Base-by-base conservation (phyloP, 2,797 vertebrate genomes). In the Falco naumanni region DNA sequence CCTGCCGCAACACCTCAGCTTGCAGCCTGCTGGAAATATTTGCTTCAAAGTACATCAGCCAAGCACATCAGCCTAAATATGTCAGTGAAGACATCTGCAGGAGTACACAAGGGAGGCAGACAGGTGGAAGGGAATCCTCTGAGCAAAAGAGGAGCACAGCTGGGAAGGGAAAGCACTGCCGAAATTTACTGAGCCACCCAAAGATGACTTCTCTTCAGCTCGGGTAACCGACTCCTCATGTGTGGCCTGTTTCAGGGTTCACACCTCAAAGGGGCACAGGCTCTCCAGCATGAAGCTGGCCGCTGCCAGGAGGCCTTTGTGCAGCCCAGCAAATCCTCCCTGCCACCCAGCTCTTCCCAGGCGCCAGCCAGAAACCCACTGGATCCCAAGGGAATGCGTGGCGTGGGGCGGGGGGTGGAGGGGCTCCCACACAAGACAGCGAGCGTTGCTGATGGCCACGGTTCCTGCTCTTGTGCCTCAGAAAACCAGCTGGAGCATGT, bases 351-450 rank as follows among this genome's bases (percentile, higher is more conserved):
- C 0, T 0, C n/a, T 76, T 84, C 48, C 48, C 57, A 85, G 41
- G 69, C 1, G 1, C 31, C 5, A 1, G 16, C 57, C 37, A 2
- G 2, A 74, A 86, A 15, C 54, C 47, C 28, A 29, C 17, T 47
- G n/a, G 17, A 26, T 56, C 43, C 53, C 1, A 2, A 39, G 39
- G 39, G 66, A 37, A 33, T 0, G 0, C 1, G 1, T 16, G 41
- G 37, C 10, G 50, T 10, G 37, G 37, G 34, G 34, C 34, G 34
- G 39, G 39, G n/a, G n/a, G 14, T 20, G 4, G 24, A 14, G 29
- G 6, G 6, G 6, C 54, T 41, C 33, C 31, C 51, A 66, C 0
- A 1, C 1, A 0, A 33, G 50, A 34, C 0, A 1, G 25, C 3
- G 3, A 69, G 9, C 2, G 0, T 37, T 70, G 47, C 15, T 2